Base-by-base conservation (phyloP, 2,797 vertebrate genomes). In the Neomorphus geoffroyi region DNA sequence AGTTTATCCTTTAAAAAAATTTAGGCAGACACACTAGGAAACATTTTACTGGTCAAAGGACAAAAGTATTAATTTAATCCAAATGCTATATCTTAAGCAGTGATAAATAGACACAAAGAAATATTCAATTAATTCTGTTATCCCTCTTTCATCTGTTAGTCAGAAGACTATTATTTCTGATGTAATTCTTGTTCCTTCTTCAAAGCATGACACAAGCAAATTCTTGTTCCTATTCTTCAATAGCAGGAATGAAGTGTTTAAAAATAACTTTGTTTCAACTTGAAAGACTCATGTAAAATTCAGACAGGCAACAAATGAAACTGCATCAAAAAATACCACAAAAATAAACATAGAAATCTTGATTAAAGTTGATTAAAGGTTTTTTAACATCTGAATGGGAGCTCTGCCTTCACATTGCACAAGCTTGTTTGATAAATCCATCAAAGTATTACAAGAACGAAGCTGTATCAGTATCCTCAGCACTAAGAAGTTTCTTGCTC, bases 261-360 rank as follows among this genome's bases (percentile, higher is more conserved):
- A 92, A 95, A 87, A 82, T 24, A 85, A 46, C 37, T 43, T 94
- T 8, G 13, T 64, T 74, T 92, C 45, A 30, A 35, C 69, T 80
- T 87, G 35, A 82, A 92, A 95, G 53, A 24, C 15, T 60, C 8
- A 58, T 0, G 1, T 35, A 90, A 93, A 74, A 91, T 85, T 33
- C n/a, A 88, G 78, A 77, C 60, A 91, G 74, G 22, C 37, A 87
- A 71, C 45, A 81, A 93, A 61, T 28, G 17, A 87, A 92, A 92
- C 84, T 0, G 1, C 39, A 65, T 16, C 4, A 6, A 75, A 92
- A 69, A 56, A 7, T 1, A 5, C 18, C 24, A 50, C 15, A 18
- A n/a, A 78, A 87, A 53, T 56, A 83, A 92, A 77, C 13, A 54
- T 0, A 83, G 37, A 86, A 83, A 78, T 58, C 21, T 33, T 69